Conservation (phyloP, 92 coral and sea anemone genomes). For the Siderastrea siderea region DNA sequence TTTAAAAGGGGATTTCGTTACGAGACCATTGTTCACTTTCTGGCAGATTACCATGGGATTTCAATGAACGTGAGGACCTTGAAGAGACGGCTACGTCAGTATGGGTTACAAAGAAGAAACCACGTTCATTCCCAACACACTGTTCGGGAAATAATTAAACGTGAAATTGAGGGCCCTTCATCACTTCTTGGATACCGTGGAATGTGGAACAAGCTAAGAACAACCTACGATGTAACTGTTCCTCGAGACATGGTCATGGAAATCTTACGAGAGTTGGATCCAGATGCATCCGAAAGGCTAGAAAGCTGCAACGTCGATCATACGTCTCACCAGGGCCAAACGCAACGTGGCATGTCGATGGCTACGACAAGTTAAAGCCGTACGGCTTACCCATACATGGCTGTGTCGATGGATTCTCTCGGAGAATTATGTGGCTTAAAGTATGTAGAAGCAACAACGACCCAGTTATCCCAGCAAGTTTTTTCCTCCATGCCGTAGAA, state of each 20-base stretch:
- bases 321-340: constrained; percentile 64
- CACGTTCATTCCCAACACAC: constrained; percentile 18
- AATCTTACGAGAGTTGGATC: constrained; percentile 59
- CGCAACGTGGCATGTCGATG: constrained; percentile 67
- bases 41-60: constrained; percentile 51
- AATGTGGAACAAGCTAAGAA: too few species aligned
- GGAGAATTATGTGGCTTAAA: constrained; percentile 57
- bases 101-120: constrained; percentile 39
- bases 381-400: constrained; percentile 69
- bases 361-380: constrained; percentile 61
- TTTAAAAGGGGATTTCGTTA: too few species aligned
- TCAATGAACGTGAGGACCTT: too few species aligned
- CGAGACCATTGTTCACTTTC: constrained; percentile 17
- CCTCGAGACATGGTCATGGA: too few species aligned
- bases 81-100: constrained; percentile 52
- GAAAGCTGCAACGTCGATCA: constrained; percentile 60
- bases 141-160: constrained; percentile 47
- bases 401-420: constrained; percentile 66
- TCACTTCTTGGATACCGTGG: too few species aligned
- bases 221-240: constrained; percentile 37
- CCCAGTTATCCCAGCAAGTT: constrained; percentile 47
- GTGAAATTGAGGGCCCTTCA: constrained; percentile 48
- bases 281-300: constrained; percentile 60
- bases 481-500: constrained; percentile 48
- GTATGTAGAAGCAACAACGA: constrained; percentile 63